Conservation (phyloP, 2,797 vertebrate genomes). For the Gadopsis bispinosus region DNA sequence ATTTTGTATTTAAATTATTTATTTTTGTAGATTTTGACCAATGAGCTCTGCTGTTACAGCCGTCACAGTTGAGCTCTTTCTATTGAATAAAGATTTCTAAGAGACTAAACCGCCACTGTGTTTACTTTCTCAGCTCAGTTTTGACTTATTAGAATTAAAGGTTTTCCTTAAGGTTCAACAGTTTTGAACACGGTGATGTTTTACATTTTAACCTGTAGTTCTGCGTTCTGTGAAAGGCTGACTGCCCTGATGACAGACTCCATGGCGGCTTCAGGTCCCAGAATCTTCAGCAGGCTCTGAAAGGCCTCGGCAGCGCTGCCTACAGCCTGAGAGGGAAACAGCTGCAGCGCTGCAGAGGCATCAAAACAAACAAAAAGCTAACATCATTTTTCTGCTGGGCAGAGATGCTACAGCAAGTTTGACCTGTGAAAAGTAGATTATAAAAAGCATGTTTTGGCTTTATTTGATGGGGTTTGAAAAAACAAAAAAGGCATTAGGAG, state of each 20-base stretch:
- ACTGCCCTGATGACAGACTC: conserved; percentile 85
- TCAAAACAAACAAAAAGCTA: neutral
- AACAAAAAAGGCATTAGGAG: neutral
- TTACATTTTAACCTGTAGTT: neutral
- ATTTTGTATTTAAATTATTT: conserved; percentile 96
- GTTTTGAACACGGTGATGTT: neutral
- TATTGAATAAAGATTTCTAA: conserved; percentile 88
- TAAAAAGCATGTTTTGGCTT: neutral
- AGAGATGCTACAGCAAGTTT: neutral
- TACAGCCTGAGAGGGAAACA: conserved; percentile 57
- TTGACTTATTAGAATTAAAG: neutral
- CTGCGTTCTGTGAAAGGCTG: conserved; percentile 23
- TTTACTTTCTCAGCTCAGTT: neutral
- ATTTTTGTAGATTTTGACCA: conserved; percentile 89
- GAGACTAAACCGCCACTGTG: conserved; percentile 37
- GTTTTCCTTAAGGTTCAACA: neutral
- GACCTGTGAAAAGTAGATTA: neutral
- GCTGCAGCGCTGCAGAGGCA: conserved; percentile 55
- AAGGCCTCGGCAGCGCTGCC: conserved; percentile 75
- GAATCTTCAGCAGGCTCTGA: conserved; percentile 81
- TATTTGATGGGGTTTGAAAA: neutral
- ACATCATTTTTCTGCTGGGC: neutral
- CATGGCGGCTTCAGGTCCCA: conserved; percentile 88
- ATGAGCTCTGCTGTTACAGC: conserved; percentile 71
- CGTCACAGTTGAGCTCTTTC: conserved; percentile 85